Evolutionary conservation across 2,797 vertebrate species (phyloP).

Genomic region (Botia almorhae): DNA sequence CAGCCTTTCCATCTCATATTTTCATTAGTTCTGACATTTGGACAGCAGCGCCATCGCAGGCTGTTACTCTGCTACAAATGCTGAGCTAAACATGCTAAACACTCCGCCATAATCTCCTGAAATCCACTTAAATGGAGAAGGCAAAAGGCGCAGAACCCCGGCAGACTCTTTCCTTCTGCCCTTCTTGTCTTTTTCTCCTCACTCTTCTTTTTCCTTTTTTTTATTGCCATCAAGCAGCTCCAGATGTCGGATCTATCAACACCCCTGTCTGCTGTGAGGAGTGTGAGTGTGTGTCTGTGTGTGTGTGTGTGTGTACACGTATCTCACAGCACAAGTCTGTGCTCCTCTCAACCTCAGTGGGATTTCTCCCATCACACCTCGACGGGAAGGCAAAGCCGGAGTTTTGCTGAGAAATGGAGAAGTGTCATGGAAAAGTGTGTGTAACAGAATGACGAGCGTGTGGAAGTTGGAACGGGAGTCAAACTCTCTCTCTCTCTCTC

Average conservation of each 20-base stretch:
- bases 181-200: constrained; percentile 27
- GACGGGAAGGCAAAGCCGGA: constrained; percentile 66
- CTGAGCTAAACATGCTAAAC: constrained; percentile 65
- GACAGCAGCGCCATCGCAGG: constrained; percentile 76
- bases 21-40: constrained; percentile 77
- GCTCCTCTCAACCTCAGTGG: constrained; percentile 70
- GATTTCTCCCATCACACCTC: constrained; percentile 75
- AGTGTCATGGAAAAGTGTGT: constrained; percentile 69
- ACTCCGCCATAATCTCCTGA: constrained; percentile 70
- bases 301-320: constrained; percentile 41
- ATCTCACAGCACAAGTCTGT: constrained; percentile 51
- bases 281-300: constrained; percentile 37
- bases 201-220: constrained; percentile 56
- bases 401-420: constrained; percentile 73
- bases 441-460: constrained; percentile 40
- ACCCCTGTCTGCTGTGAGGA: constrained; percentile 77
- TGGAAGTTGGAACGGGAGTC: constrained; percentile 41
- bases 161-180: constrained; percentile 59
- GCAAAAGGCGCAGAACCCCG: constrained; percentile 66
- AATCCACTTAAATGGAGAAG: constrained; percentile 71
- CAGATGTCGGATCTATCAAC: constrained; percentile 86
- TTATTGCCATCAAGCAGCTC: constrained; percentile 75
- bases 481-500: constrained; percentile 40
- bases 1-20: constrained; percentile 69
- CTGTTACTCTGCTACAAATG: constrained; percentile 75